Percentiles rank a stretch among this genome's conserved stretches.
These are phyloP conservation scores for Drosophila tropicalis DNA, from an alignment of 1,140 invertebrate species.

Conservation along the genomic window DNA sequence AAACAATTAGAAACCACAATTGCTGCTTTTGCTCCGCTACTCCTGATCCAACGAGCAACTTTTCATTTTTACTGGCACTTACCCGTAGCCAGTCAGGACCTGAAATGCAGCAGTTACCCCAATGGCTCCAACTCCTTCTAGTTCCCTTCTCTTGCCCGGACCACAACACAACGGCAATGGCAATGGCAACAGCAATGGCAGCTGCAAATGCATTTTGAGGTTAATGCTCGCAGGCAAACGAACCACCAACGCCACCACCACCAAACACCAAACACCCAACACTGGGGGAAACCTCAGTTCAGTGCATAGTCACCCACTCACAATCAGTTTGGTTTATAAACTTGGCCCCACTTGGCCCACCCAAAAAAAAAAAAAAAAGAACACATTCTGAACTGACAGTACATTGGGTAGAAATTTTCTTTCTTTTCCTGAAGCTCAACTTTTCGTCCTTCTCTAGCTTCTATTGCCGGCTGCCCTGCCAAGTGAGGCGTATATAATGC, in stretches of 20 bases:
- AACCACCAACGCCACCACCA: slow-evolving; percentile 23
- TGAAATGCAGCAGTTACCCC: slow-evolving; percentile 20
- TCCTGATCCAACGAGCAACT: slow-evolving; percentile 53
- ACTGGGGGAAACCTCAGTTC: not conserved
- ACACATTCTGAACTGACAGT: slow-evolving; percentile 59
- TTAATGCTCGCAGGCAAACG: slow-evolving; percentile 68
- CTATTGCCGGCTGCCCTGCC: slow-evolving; percentile 35
- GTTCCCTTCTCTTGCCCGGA: not conserved
- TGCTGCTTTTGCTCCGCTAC: slow-evolving; percentile 51
- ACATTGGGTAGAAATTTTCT: slow-evolving; percentile 63
- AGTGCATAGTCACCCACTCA: slow-evolving; percentile 26
- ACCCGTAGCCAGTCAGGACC: slow-evolving; percentile 15
- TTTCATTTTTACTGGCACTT: slow-evolving; percentile 75
- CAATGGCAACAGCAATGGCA: slow-evolving; percentile 19
- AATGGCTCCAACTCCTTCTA: slow-evolving; percentile 35
- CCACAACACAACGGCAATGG: not conserved
- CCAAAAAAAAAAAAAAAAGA: slow-evolving; percentile 24
- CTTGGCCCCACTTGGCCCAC: slow-evolving; percentile 47
- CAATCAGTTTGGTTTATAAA: slow-evolving; percentile 64
- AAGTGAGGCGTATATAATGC: slow-evolving; percentile 76
- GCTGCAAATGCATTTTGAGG: slow-evolving; percentile 72
- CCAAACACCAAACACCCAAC: slow-evolving; percentile 1
- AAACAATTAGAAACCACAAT: slow-evolving; percentile 81
- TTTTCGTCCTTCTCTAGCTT: slow-evolving; percentile 26
- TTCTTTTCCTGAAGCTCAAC: slow-evolving; percentile 42